Conservation (phyloP, 2,888 invertebrate genomes). For the Ecdyonurus torrentis region DNA sequence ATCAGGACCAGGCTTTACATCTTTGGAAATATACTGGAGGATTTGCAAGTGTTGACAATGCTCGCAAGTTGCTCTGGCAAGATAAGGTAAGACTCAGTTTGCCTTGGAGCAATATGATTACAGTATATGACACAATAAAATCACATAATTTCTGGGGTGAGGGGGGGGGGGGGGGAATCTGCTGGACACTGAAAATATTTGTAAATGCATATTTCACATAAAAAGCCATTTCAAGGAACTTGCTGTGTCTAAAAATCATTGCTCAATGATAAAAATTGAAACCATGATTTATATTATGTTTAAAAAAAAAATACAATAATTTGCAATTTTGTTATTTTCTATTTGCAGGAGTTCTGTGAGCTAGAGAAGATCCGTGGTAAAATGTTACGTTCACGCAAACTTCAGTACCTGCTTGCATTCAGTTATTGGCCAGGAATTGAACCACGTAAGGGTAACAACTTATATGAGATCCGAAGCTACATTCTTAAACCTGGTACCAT, state of each 20-base stretch:
- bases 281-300: not conserved
- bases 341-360: conserved; percentile 46
- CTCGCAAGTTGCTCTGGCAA: conserved; percentile 47
- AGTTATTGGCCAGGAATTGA: conserved; percentile 90
- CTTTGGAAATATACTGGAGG: conserved; percentile 93
- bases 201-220: too few relatives aligned
- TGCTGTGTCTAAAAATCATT: not conserved
- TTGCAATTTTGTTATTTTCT: conserved; percentile 11
- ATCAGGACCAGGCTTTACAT: conserved; percentile 94
- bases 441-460: conserved; percentile 53
- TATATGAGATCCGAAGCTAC: conserved; percentile 88
- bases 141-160: too few relatives aligned
- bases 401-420: conserved; percentile 88
- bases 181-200: too few relatives aligned
- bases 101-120: too few relatives aligned
- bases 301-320: conserved; percentile 7
- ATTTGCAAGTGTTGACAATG: conserved; percentile 69
- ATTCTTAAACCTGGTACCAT: conserved; percentile 95
- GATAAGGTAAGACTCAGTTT: conserved; percentile 53
- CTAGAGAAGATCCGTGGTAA: conserved; percentile 61
- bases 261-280: conserved; percentile 7
- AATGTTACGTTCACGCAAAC: conserved; percentile 66
- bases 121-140: too few relatives aligned
- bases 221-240: not conserved
- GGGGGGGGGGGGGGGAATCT: too few relatives aligned